A percentile compares a stretch with the other conserved stretches of the same genome.
Evolutionary conservation across 2,888 invertebrate species (phyloP).

Genomic region (Metallyticus violacea): DNA sequence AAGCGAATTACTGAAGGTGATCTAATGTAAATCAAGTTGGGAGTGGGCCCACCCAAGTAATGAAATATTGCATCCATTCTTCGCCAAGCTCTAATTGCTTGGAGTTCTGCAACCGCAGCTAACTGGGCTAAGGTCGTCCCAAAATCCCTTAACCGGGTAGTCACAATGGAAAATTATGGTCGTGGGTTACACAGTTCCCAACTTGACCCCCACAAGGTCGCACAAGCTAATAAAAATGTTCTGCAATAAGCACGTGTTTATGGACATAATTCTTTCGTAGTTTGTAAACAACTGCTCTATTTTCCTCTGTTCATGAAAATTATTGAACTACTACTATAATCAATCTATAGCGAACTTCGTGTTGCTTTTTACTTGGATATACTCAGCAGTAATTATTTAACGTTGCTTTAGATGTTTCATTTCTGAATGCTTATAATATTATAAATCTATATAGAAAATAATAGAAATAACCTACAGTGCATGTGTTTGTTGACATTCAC

Average conservation of each 20-base stretch:
- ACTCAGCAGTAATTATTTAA: too few species aligned
- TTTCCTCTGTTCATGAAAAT: too few species aligned
- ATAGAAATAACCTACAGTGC: too few species aligned
- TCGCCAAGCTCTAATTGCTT: background rate
- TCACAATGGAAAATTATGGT: background rate
- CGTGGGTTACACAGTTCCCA: background rate
- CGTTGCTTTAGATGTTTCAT: too few species aligned
- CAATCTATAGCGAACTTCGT: too few species aligned
- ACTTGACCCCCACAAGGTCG: background rate
- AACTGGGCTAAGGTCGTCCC: background rate
- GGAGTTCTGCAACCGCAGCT: background rate
- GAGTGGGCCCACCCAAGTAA: background rate
- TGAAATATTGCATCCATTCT: background rate
- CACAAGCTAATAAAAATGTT: too few species aligned
- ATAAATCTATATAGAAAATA: too few species aligned
- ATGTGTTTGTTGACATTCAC: too few species aligned
- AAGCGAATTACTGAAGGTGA: background rate
- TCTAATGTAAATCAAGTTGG: background rate
- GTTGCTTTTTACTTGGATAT: too few species aligned
- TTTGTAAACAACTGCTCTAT: background rate
- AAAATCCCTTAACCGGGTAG: background rate
- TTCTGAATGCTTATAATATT: too few species aligned
- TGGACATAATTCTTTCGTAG: background rate
- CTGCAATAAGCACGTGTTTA: background rate
- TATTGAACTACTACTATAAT: too few species aligned